Evolutionary conservation across 2,888 invertebrate genomes (phyloP).

Genomic region (Tinea pellionella): DNA sequence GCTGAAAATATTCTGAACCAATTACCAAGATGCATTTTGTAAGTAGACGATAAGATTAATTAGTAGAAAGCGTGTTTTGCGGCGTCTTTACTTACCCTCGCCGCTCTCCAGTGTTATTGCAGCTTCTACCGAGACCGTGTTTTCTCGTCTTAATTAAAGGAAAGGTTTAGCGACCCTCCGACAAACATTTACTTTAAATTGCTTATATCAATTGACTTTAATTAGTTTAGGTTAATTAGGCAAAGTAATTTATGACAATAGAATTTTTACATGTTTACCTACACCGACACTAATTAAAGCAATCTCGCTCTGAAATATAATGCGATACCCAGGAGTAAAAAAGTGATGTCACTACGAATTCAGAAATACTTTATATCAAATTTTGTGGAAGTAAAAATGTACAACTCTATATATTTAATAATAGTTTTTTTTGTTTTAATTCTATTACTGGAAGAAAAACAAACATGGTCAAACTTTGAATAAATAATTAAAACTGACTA

Average conservation of each 20-base stretch:
- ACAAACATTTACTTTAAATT: constrained; percentile 26
- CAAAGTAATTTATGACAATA: constrained; percentile 24
- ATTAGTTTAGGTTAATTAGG: constrained; percentile 31
- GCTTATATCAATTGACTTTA: constrained; percentile 22
- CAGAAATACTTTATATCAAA: too few relatives aligned
- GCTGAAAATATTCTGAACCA: background rate
- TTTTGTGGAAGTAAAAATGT: too few relatives aligned
- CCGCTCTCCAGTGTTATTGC: constrained; percentile 23
- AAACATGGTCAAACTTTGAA: too few relatives aligned
- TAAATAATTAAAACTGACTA: too few relatives aligned
- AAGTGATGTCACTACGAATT: too few relatives aligned
- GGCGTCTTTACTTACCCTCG: constrained; percentile 13
- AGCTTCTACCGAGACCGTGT: constrained; percentile 28
- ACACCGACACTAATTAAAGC: too few relatives aligned
- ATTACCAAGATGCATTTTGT: background rate
- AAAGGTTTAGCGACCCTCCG: constrained; percentile 28
- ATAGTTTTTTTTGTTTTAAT: too few relatives aligned
- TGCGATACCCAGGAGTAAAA: too few relatives aligned
- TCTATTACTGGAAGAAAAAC: too few relatives aligned
- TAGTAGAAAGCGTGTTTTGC: constrained; percentile 18
- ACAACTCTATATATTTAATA: too few relatives aligned
- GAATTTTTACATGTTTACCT: background rate
- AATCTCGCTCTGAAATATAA: too few relatives aligned
- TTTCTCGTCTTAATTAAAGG: constrained; percentile 39
- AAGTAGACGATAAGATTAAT: constrained; percentile 22